Evolutionary conservation across 2,797 vertebrate species (phyloP).

Genomic region (Momotus momota): DNA sequence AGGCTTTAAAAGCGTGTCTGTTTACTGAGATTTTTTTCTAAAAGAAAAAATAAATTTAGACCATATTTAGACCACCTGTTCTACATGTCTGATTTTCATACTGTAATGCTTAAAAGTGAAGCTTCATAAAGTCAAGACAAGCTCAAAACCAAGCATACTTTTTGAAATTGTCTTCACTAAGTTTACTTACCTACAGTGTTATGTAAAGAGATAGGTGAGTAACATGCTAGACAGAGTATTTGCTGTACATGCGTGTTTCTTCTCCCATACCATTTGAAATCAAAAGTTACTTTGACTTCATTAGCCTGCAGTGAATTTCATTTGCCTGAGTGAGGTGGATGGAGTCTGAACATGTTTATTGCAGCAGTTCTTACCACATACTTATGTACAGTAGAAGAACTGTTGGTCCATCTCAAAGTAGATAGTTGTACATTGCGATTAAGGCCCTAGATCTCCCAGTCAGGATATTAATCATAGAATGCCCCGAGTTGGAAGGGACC

Average conservation of each 20-base stretch:
- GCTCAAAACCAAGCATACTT: neutral
- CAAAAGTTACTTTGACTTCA: neutral
- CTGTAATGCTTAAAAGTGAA: neutral
- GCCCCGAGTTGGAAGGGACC: too few species aligned
- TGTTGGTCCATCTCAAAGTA: neutral
- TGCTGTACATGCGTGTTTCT: neutral
- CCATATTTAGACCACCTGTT: neutral
- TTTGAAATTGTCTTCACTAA: neutral
- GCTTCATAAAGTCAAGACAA: neutral
- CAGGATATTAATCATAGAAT: too few species aligned
- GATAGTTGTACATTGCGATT: neutral
- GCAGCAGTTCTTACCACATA: neutral
- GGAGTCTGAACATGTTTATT: neutral
- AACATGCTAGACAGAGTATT: neutral
- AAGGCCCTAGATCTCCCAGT: neutral
- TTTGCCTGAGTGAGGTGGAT: neutral
- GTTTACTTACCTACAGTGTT: neutral
- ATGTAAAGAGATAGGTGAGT: neutral
- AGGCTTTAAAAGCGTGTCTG: neutral
- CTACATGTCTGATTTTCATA: neutral
- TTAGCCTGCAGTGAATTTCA: neutral
- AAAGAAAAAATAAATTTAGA: neutral
- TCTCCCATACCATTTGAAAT: neutral
- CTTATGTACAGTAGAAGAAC: neutral
- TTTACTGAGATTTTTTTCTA: neutral